Evolutionary conservation across 2,797 vertebrate species (phyloP).

Genomic region (Chloroceryle inda): DNA sequence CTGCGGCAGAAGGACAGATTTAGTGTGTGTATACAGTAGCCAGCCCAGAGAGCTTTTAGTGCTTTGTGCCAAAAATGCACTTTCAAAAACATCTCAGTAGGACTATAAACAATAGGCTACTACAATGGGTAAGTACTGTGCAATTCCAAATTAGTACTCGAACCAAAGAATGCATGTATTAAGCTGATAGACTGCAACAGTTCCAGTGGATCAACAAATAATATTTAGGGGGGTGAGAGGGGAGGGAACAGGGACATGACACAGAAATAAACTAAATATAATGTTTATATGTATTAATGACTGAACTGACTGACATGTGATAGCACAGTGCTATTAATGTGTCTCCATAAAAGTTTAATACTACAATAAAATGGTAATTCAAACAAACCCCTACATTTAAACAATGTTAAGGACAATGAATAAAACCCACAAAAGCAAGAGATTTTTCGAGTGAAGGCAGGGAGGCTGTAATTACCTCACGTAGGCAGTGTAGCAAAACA

Average conservation of each 20-base stretch:
- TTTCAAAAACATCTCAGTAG: constrained; percentile 1
- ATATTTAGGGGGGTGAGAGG: neutral
- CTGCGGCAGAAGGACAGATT: neutral
- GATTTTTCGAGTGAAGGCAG: neutral
- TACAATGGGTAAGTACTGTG: neutral
- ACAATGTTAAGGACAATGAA: neutral
- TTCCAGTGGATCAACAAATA: neutral
- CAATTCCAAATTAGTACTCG: constrained; percentile 3
- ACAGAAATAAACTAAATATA: neutral
- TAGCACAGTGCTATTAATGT: neutral
- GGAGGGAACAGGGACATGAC: neutral
- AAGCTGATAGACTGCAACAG: neutral
- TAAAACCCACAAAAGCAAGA: constrained; percentile 44
- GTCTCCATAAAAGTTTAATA: constrained; percentile 33
- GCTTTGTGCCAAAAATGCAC: constrained; percentile 47
- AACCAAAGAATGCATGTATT: neutral
- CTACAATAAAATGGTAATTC: constrained; percentile 45
- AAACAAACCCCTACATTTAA: constrained; percentile 13
- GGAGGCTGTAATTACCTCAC: constrained; percentile 73
- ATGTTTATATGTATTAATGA: neutral
- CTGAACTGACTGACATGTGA: neutral
- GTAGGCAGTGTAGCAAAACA: neutral
- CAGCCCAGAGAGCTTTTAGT: neutral
- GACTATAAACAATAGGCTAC: neutral
- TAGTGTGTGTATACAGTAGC: neutral